These are phyloP conservation scores for Miltochrista miniata DNA, from an alignment of 2,888 invertebrate genomes.

Conservation along the genomic window DNA sequence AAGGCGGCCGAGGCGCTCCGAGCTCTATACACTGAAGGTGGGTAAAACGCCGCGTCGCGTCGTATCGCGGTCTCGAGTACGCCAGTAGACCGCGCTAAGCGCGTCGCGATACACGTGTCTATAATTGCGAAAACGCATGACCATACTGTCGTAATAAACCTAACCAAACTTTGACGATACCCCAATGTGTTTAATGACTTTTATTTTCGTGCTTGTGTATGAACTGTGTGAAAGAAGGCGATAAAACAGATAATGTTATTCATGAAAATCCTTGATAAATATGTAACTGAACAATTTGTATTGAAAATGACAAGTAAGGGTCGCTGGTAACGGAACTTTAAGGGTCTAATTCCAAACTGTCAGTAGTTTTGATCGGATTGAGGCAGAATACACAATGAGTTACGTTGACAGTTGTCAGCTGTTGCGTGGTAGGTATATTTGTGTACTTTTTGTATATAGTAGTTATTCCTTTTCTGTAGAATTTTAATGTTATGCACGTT, in stretches of 20 bases:
- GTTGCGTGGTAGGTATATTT: conserved; percentile 39
- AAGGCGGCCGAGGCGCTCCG: conserved; percentile 50
- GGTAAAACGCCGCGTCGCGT: conserved; percentile 34
- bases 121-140: conserved; percentile 39
- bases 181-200: conserved; percentile 19
- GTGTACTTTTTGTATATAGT: neutral
- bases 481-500: neutral
- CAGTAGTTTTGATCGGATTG: conserved; percentile 35
- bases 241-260: conserved; percentile 18
- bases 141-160: conserved; percentile 42
- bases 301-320: conserved; percentile 38
- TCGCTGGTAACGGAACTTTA: conserved; percentile 33
- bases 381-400: conserved; percentile 29
- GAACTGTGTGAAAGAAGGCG: conserved; percentile 27
- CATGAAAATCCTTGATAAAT: conserved; percentile 18
- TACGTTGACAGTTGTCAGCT: conserved; percentile 44
- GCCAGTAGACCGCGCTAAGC: conserved; percentile 65
- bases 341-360: conserved; percentile 32
- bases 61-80: conserved; percentile 15
- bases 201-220: conserved; percentile 30
- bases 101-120: conserved; percentile 41
- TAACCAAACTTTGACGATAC: conserved; percentile 47
- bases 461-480: no score
- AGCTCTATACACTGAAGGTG: conserved; percentile 41
- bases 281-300: conserved; percentile 34